These are phyloP conservation scores for Pampus argenteus DNA, from an alignment of 2,797 vertebrate species.

Conservation along the genomic window DNA sequence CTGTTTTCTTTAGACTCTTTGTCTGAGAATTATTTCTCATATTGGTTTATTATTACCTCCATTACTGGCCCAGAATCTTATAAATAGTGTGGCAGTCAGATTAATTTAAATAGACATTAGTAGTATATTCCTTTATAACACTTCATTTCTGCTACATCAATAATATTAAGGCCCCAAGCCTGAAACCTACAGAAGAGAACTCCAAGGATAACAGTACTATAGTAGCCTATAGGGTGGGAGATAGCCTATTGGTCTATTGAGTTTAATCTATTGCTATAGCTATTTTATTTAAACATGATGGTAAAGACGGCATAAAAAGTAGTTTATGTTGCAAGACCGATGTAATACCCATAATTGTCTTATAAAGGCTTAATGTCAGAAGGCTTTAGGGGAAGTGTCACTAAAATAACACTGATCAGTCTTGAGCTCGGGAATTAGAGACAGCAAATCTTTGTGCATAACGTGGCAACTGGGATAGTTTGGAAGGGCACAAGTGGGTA, in stretches of 20 bases:
- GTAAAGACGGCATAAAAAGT: slow-evolving; percentile 69
- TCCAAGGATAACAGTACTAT: slow-evolving; percentile 66
- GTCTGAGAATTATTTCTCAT: slow-evolving; percentile 24
- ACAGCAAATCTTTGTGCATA: slow-evolving; percentile 68
- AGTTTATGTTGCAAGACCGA: slow-evolving; percentile 69
- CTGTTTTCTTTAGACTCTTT: slow-evolving; percentile 34
- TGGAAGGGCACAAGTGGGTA: slow-evolving; percentile 32
- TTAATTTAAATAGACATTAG: slow-evolving; percentile 38
- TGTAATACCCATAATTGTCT: slow-evolving; percentile 74
- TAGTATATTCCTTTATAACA: slow-evolving; percentile 44
- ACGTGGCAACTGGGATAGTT: slow-evolving; percentile 55
- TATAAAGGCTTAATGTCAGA: slow-evolving; percentile 77
- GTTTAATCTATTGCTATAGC: slow-evolving; percentile 61
- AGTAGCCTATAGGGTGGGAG: slow-evolving; percentile 60
- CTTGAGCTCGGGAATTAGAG: slow-evolving; percentile 74
- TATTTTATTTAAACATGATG: slow-evolving; percentile 66
- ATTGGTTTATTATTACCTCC: slow-evolving; percentile 44
- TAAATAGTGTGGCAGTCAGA: slow-evolving; percentile 31
- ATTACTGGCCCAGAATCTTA: slow-evolving; percentile 42
- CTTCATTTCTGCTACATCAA: slow-evolving; percentile 46
- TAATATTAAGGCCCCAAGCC: slow-evolving; percentile 63
- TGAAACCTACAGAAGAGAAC: slow-evolving; percentile 64
- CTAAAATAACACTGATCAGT: slow-evolving; percentile 76
- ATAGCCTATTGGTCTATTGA: slow-evolving; percentile 58
- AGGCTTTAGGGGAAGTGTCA: slow-evolving; percentile 70